Evolutionary conservation across 2,797 vertebrate genomes (phyloP), one percentile per base, ranked within the genome.

Genomic region (Phataginus tetradactyla): DNA sequence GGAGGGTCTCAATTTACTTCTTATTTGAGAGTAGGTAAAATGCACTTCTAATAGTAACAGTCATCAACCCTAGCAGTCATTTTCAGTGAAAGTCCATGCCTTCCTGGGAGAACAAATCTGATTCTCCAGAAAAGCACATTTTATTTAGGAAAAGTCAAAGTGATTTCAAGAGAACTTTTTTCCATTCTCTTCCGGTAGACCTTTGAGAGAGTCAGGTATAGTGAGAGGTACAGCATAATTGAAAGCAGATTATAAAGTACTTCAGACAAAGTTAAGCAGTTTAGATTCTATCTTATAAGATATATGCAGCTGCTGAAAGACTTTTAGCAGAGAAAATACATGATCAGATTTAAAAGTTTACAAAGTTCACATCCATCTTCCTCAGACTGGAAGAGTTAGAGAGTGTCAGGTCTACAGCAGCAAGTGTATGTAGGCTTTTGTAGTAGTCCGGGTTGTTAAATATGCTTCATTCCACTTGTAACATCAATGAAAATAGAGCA

Each of bases 361-460:
- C 51, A 84, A 93, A 63, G 32, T 87, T 97, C 13, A 74, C 51
- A 84, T 79, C 71, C n/a, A 21, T 94, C 64, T 77, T 87, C 32
- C 42, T 95, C 68, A 89, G 84, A 80, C 53, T 61, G 85, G 29
- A 74, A 78, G n/a, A 94, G 88, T 74, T 66, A 57, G 32, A 92
- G 59, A 94, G 37, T 29, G 29, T 37, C 51, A 64, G 2, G 51
- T 83, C 39, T 80, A 25, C 1, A 89, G 53, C 37, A 86, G 34
- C 71, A 94, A 49, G n/a, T 92, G 92, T 94, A 86, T 86, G 37
- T 83, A 90, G 25, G 45, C 39, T 95, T 91, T 92, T 92, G 14
- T 83, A 74, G 69, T 59, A 86, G 42, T 72, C 21, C 39, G 68
- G 11, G 7, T 86, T 95, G 12, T 86, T 95, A 89, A 86, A 63